Conservation (phyloP, 2,888 invertebrate species). For the Psylliodes chrysocephalus region DNA sequence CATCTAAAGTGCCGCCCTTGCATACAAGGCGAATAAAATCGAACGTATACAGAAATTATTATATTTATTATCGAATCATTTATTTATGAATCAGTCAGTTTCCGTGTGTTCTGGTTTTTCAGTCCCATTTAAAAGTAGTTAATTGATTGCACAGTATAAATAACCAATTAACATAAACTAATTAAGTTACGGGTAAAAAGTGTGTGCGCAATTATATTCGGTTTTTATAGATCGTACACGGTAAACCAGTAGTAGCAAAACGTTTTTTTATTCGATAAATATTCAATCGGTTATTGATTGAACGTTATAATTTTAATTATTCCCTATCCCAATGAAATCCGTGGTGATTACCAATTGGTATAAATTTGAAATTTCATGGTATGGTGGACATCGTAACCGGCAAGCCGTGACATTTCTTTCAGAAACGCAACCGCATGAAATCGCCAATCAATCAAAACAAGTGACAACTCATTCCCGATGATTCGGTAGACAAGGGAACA, state of each 20-base stretch:
- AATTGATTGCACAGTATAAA: background rate
- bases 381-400: background rate
- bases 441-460: constrained; percentile 5
- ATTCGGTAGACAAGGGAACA: too few species aligned
- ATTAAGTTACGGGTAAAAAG: background rate
- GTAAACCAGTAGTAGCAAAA: too few species aligned
- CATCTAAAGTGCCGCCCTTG: too few species aligned
- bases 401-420: background rate
- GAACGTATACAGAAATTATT: background rate
- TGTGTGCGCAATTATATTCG: too few species aligned
- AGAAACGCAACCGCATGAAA: constrained; percentile 3
- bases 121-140: background rate
- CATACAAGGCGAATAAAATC: too few species aligned
- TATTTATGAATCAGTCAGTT: background rate
- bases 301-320: too few species aligned
- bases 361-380: background rate
- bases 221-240: too few species aligned
- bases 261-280: too few species aligned
- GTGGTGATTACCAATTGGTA: background rate
- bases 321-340: too few species aligned
- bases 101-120: background rate
- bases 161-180: background rate
- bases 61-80: background rate
- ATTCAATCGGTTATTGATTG: too few species aligned
- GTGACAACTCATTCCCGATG: constrained; percentile 3